Evolutionary conservation across 1,140 invertebrate species (phyloP).

Genomic region (Aphidius gifuensis): DNA sequence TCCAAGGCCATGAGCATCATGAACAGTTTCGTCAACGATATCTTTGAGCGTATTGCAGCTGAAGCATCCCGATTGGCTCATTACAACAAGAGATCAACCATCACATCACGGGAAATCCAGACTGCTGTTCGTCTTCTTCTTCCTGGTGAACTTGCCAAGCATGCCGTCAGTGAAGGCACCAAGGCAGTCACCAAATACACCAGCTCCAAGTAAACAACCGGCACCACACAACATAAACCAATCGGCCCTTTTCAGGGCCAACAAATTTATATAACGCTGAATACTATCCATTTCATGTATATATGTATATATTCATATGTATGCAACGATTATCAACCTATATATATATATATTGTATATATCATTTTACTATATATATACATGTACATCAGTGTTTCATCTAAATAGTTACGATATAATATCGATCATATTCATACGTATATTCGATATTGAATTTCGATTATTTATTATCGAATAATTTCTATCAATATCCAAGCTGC

Average conservation of each 20-base stretch:
- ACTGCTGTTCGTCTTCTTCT: slow-evolving; percentile 1
- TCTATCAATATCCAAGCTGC: too few relatives aligned
- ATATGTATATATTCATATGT: too few relatives aligned
- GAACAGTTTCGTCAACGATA: slow-evolving; percentile 2
- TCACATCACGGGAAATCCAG: slow-evolving; percentile 1
- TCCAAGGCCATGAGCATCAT: slow-evolving; percentile 7
- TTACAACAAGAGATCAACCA: slow-evolving; percentile 3
- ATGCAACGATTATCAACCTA: too few relatives aligned
- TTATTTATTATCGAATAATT: too few relatives aligned
- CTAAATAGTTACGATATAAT: too few relatives aligned
- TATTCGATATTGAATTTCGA: too few relatives aligned
- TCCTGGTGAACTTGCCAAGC: slow-evolving; percentile 1
- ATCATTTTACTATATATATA: too few relatives aligned
- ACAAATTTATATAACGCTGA: neutral
- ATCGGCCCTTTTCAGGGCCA: slow-evolving; percentile 11
- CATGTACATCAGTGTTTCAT: too few relatives aligned
- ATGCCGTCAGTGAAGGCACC: slow-evolving; percentile 4
- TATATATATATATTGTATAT: too few relatives aligned
- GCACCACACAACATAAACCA: neutral
- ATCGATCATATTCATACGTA: too few relatives aligned
- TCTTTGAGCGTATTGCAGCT: slow-evolving; percentile 1
- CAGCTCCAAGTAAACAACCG: neutral
- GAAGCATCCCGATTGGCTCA: neutral
- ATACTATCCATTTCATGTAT: too few relatives aligned
- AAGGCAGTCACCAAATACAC: slow-evolving; percentile 10